These are phyloP conservation scores for Corythornis leucogaster DNA, from an alignment of 2,797 vertebrate genomes.

Conservation along the genomic window DNA sequence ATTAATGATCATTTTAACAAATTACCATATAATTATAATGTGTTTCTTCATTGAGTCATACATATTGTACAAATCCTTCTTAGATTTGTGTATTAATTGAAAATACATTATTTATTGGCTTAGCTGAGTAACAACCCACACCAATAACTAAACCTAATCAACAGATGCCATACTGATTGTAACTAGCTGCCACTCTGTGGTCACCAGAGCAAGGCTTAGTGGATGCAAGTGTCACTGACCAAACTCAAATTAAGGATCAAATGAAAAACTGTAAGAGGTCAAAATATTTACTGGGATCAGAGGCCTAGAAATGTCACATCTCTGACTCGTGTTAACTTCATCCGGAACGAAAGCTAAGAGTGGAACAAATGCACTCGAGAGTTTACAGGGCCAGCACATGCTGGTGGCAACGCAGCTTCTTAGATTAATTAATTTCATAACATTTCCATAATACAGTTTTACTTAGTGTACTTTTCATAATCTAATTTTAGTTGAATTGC, in stretches of 20 bases:
- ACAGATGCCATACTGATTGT: not conserved
- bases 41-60: slow-evolving; percentile 41
- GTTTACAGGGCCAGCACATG: slow-evolving; percentile 34
- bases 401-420: slow-evolving; percentile 27
- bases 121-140: not conserved
- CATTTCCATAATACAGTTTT: slow-evolving; percentile 62
- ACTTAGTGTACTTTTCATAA: slow-evolving; percentile 66
- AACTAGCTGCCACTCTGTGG: not conserved
- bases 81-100: slow-evolving; percentile 54
- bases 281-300: not conserved
- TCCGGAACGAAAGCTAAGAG: not conserved
- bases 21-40: slow-evolving; percentile 56
- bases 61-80: slow-evolving; percentile 28
- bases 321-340: not conserved
- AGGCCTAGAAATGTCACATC: slow-evolving; percentile 12
- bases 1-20: slow-evolving; percentile 61
- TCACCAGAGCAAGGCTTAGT: not conserved
- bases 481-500: slow-evolving; percentile 74
- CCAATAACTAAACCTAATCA: slow-evolving; percentile 1
- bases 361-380: slow-evolving; percentile 14
- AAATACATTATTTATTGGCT: slow-evolving; percentile 30
- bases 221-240: slow-evolving; percentile 5
- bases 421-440: slow-evolving; percentile 71
- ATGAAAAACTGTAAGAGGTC: not conserved
- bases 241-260: slow-evolving; percentile 43